Conservation (phyloP, 2,888 invertebrate species). For the Macroteleia sp. region DNA sequence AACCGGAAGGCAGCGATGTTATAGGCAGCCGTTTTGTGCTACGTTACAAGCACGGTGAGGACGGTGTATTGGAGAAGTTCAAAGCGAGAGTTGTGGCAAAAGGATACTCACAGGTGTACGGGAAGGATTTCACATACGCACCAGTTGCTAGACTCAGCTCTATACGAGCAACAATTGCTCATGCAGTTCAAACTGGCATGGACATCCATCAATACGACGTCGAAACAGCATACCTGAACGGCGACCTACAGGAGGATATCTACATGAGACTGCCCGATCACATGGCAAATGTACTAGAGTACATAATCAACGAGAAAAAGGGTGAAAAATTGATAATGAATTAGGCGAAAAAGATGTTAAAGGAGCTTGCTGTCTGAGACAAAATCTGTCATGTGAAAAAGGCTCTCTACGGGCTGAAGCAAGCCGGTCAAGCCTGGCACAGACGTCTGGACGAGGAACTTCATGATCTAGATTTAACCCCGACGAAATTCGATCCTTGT, state of each 20-base stretch:
- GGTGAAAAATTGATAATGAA: neutral
- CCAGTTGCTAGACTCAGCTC: constrained; percentile 13
- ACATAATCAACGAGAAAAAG: neutral
- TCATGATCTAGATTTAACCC: neutral
- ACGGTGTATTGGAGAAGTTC: neutral
- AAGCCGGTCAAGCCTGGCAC: neutral
- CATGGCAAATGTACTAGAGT: neutral
- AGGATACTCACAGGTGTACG: neutral
- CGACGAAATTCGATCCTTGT: constrained; percentile 16
- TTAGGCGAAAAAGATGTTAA: neutral
- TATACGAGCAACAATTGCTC: neutral
- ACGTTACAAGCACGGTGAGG: neutral
- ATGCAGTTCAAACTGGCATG: constrained; percentile 30
- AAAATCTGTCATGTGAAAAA: neutral
- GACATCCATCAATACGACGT: constrained; percentile 64
- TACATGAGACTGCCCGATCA: constrained; percentile 6
- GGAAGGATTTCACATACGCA: constrained; percentile 6
- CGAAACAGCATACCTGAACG: constrained; percentile 67
- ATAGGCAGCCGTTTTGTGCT: no score
- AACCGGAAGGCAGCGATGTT: no score
- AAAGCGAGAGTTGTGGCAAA: constrained; percentile 23
- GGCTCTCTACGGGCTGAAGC: neutral
- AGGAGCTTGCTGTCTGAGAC: neutral
- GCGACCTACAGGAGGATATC: constrained; percentile 44
- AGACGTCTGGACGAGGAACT: neutral